Percentiles rank a stretch among this genome's conserved stretches.
phyloP scores from a whole-genome alignment of 2,888 invertebrate species.

The Smittia sp. region DNA sequence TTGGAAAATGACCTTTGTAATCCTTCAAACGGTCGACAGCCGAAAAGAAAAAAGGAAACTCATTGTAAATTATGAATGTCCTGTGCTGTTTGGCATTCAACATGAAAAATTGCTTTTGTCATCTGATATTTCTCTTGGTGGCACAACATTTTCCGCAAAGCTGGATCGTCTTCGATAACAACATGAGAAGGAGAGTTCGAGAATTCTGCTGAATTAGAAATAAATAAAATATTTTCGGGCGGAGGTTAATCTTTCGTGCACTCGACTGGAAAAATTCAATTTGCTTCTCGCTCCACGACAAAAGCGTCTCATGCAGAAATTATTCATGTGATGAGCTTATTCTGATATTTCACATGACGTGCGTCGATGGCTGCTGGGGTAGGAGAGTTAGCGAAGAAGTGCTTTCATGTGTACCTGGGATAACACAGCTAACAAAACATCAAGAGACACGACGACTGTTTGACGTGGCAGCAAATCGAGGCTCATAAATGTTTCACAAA shows the following conservation, averaged over 20 bases:
- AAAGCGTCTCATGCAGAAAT: conserved; percentile 21
- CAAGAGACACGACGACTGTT: conserved; percentile 28
- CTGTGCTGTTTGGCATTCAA: conserved; percentile 16
- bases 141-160: neutral
- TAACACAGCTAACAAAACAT: neutral
- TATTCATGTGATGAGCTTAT: conserved; percentile 40
- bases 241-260: neutral
- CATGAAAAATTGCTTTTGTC: conserved; percentile 41
- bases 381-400: neutral
- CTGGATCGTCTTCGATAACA: conserved; percentile 7
- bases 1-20: conserved; percentile 14
- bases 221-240: neutral
- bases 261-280: conserved; percentile 24
- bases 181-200: neutral
- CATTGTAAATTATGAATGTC: conserved; percentile 27
- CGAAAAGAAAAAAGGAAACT: neutral
- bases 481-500: conserved; percentile 40
- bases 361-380: neutral
- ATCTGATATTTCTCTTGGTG: conserved; percentile 1
- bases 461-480: neutral
- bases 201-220: conserved; percentile 9
- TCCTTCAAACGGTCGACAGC: neutral
- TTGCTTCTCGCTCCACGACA: neutral
- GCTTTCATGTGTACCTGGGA: neutral
- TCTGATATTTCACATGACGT: conserved; percentile 25